These are phyloP conservation scores for Telenomus remus DNA, from an alignment of 1,140 invertebrate species.

Conservation along the genomic window DNA sequence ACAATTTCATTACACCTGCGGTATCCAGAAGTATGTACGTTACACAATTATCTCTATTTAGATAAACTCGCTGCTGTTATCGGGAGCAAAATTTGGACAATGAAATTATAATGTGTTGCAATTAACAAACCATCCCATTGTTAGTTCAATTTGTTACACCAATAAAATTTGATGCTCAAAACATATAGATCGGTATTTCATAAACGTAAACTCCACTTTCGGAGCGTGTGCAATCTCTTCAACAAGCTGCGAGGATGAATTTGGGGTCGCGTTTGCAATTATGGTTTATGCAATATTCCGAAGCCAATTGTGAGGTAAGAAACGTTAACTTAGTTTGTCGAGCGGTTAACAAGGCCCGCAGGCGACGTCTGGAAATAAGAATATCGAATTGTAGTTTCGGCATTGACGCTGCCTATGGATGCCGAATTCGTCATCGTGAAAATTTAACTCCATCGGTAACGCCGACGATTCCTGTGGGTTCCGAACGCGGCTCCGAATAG, in stretches of 20 bases:
- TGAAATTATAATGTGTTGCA: constrained; percentile 22
- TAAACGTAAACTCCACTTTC: constrained; percentile 32
- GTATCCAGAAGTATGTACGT: too few relatives aligned
- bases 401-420: constrained; percentile 39
- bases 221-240: constrained; percentile 46
- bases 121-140: constrained; percentile 5
- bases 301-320: constrained; percentile 71
- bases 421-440: constrained; percentile 44
- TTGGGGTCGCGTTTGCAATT: constrained; percentile 44
- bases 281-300: constrained; percentile 63
- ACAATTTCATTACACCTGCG: too few relatives aligned
- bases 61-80: too few relatives aligned
- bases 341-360: constrained; percentile 65
- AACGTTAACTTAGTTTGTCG: constrained; percentile 70
- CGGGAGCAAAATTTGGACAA: neutral
- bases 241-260: constrained; percentile 36
- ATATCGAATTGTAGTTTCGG: constrained; percentile 52
- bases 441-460: constrained; percentile 42
- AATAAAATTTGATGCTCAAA: constrained; percentile 36
- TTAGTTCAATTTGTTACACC: constrained; percentile 2
- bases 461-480: constrained; percentile 19
- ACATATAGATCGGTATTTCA: constrained; percentile 31
- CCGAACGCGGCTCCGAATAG: constrained; percentile 23
- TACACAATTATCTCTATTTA: too few relatives aligned
- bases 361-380: constrained; percentile 44